phyloP scores from a whole-genome alignment of 1,140 invertebrate genomes.

The Drosophila pallidifrons region DNA sequence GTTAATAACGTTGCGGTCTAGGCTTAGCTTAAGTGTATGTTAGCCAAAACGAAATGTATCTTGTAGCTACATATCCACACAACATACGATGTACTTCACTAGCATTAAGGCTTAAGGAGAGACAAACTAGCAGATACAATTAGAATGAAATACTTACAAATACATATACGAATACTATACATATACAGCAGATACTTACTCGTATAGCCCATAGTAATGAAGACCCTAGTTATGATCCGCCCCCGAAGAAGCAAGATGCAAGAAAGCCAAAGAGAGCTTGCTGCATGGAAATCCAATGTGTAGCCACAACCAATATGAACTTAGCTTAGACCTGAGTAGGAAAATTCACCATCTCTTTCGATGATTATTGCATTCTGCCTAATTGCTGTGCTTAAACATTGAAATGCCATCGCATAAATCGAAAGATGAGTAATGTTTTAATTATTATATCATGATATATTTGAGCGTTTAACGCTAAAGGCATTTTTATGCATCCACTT shows the following conservation, averaged over 20 bases:
- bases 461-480: slow-evolving; percentile 68
- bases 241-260: slow-evolving; percentile 44
- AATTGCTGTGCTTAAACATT: slow-evolving; percentile 63
- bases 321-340: slow-evolving; percentile 48
- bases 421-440: slow-evolving; percentile 26
- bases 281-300: slow-evolving; percentile 36
- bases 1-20: slow-evolving; percentile 47
- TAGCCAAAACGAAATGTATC: slow-evolving; percentile 51
- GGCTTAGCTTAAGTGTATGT: slow-evolving; percentile 58
- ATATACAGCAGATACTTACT: slow-evolving; percentile 26
- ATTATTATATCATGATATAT: slow-evolving; percentile 43
- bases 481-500: slow-evolving; percentile 29
- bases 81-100: slow-evolving; percentile 14
- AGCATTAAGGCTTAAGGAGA: slow-evolving; percentile 48
- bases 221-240: slow-evolving; percentile 74
- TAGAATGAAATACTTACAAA: background rate
- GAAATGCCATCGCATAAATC: slow-evolving; percentile 29
- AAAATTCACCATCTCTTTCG: slow-evolving; percentile 38
- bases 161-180: slow-evolving; percentile 17
- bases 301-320: slow-evolving; percentile 29
- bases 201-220: slow-evolving; percentile 55
- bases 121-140: slow-evolving; percentile 33
- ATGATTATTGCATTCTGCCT: slow-evolving; percentile 66
- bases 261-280: slow-evolving; percentile 42
- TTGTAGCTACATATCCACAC: slow-evolving; percentile 37